Percentiles rank a stretch among this genome's conserved stretches.
Conservation (phyloP, 2,113 vertebrate genomes). For the Pteruthius melanotis region DNA sequence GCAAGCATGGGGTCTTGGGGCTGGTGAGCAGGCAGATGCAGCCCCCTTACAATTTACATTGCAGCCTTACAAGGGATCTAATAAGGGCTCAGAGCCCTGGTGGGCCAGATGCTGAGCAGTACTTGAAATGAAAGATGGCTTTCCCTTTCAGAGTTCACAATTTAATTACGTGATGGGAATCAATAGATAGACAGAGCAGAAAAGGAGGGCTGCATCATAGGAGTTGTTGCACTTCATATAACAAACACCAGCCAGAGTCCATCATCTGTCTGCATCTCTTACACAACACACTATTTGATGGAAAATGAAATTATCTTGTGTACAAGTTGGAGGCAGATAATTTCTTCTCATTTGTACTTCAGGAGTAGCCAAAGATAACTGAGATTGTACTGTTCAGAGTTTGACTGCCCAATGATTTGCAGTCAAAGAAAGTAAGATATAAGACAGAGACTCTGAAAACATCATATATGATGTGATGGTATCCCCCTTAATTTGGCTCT, state of each 20-base stretch:
- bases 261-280: background rate
- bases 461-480: background rate
- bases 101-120: background rate
- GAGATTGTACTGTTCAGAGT: background rate
- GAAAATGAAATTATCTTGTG: background rate
- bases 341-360: background rate
- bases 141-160: constrained; percentile 25
- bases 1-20: background rate
- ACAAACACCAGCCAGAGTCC: background rate
- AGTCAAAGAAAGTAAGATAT: background rate
- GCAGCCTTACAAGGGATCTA: background rate
- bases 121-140: constrained; percentile 39
- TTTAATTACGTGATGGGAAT: constrained; percentile 47
- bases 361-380: background rate
- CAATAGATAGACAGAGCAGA: background rate
- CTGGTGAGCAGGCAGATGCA: background rate
- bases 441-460: background rate
- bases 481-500: background rate
- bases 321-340: background rate
- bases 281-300: background rate
- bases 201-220: background rate
- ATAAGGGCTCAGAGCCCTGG: background rate
- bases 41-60: background rate
- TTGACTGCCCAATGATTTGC: background rate
- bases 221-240: background rate